These are phyloP conservation scores for Macroramphosus scolopax DNA, from an alignment of 2,797 vertebrate species.

Conservation along the genomic window DNA sequence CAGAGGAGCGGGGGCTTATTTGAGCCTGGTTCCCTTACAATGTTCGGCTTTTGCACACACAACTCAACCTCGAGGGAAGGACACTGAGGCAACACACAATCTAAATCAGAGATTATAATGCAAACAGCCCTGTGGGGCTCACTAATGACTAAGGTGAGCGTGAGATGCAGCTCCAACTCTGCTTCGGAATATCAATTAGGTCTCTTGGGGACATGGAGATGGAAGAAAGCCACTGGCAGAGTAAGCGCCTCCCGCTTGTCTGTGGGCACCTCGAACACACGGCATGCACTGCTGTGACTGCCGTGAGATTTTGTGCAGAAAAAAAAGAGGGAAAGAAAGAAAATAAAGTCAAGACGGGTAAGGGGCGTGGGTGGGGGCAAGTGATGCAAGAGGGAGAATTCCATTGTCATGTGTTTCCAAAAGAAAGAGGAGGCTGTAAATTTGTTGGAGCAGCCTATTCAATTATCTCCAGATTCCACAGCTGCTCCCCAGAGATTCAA, in stretches of 20 bases:
- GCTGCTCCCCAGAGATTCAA: conserved; percentile 57
- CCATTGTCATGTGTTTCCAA: conserved; percentile 53
- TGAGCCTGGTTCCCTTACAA: conserved; percentile 38
- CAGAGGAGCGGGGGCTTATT: conserved; percentile 46
- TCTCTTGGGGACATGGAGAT: conserved; percentile 63
- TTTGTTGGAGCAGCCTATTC: conserved; percentile 55
- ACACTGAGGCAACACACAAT: conserved; percentile 64
- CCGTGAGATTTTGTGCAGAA: conserved; percentile 34
- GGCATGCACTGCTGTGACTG: conserved; percentile 25
- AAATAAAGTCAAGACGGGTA: conserved; percentile 47
- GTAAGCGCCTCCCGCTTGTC: conserved; percentile 52
- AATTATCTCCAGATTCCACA: conserved; percentile 67
- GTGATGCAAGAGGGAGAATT: conserved; percentile 53
- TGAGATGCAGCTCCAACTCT: conserved; percentile 61
- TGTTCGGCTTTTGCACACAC: conserved; percentile 54
- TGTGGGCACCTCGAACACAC: conserved; percentile 48
- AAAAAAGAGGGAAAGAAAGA: conserved; percentile 28
- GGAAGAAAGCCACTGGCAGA: conserved; percentile 73
- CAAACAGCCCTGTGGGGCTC: conserved; percentile 71
- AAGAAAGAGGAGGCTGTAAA: conserved; percentile 50
- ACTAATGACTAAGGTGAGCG: conserved; percentile 76
- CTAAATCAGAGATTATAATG: conserved; percentile 76
- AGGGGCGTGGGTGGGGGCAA: conserved; percentile 32
- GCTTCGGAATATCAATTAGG: conserved; percentile 77
- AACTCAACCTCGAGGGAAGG: conserved; percentile 65